Base-by-base conservation (phyloP, 1,140 invertebrate genomes). In the Ganaspis sp. region DNA sequence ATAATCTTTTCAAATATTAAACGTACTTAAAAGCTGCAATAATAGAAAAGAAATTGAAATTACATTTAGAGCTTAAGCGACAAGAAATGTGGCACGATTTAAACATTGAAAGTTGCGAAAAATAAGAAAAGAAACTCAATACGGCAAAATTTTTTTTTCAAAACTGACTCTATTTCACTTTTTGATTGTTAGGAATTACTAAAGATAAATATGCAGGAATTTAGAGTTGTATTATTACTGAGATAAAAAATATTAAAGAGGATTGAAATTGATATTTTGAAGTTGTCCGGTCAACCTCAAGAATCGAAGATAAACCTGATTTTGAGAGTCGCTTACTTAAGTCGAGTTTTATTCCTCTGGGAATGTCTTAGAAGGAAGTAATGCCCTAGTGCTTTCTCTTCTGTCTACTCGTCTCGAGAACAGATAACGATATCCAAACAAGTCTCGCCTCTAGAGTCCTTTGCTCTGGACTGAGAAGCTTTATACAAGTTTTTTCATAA, bases 391-490 rank as follows among this genome's bases (percentile, higher is more conserved):
- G n/a, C 26, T 64, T 64, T 64, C n/a, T 64, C 58, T 64, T 29
- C 23, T 64, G 9, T 64, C 26, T 82, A 79, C 79, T 83, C 73
- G 76, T 81, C 80, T 82, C 77, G 49, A 83, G 82, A 84, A 85
- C 81, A 74, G 83, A 83, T 88, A 88, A 87, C 86, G 87, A 87
- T 88, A 86, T 88, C 84, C 87, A 88, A 88, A 88, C 85, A 88
- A 83, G 77, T 69, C 80, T 54, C 45, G 49, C 75, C 73, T 79
- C 78, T 74, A 80, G 73, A 82, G 76, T 69, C 72, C 69, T 26
- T 54, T 45, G 64, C 70, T 80, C 80, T 73, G 77, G 82, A 82
- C 77, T 79, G 69, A n/a, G 49, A 74, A 73, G 81, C 58, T 64
- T 29, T 34, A 29, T 29, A 6, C 58, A 64, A 29, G 26, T 64